A percentile compares a stretch with the other conserved stretches of the same genome.
phyloP scores from a whole-genome alignment of 35 echinoderm and acorn worm genomes.

The Ptychodera flava region DNA sequence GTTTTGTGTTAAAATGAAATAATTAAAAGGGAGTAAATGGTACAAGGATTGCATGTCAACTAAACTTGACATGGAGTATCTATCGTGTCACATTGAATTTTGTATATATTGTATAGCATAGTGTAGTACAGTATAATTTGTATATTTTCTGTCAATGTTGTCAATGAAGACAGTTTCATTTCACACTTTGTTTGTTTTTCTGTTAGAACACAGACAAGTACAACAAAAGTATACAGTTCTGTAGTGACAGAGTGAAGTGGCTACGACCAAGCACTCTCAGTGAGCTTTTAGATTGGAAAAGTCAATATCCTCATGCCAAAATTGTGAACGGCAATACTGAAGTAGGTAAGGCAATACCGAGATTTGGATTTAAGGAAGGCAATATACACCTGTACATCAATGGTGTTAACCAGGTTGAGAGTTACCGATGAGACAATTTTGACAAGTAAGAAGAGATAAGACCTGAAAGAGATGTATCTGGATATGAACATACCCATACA shows the following conservation, averaged over 20 bases:
- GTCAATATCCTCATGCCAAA: neutral
- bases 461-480: no score
- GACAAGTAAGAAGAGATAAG: no score
- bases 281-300: neutral
- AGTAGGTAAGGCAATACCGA: constrained; percentile 15
- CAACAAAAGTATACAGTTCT: neutral
- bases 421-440: no score
- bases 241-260: neutral
- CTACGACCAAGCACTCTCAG: neutral
- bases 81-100: neutral
- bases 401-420: no score
- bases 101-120: neutral
- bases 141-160: neutral
- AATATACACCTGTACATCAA: no score
- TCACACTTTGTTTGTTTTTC: neutral
- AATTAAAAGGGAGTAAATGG: no score
- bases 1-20: no score
- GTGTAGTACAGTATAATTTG: neutral
- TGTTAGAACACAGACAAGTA: neutral
- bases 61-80: no score
- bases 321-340: neutral
- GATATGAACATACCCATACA: neutral
- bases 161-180: neutral
- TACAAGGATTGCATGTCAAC: no score
- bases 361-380: no score